Evolutionary conservation across 1,140 invertebrate species (phyloP), one percentile per base, ranked within the genome.

Genomic region (Aphidius ervi): DNA sequence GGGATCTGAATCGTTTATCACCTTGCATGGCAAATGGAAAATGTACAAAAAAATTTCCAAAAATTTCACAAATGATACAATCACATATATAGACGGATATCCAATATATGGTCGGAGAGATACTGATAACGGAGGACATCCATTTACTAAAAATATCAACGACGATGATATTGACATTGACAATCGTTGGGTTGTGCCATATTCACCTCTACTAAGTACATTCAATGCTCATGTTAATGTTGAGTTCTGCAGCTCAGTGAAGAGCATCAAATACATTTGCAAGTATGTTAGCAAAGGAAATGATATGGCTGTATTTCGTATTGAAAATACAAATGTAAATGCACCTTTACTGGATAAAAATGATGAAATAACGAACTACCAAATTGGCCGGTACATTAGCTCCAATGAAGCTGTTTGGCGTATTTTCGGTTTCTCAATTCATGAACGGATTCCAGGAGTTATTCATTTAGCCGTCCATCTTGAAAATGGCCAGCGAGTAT

Each of bases 161-260:
- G 2, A 48, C 8, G 16, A 6, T 2, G 16, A 6, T 4, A 48
- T 48, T 54, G 52, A 66, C 40, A 68, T 82, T 42, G 78, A 82
- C 66, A 84, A 83, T 64, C 55, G 71, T 46, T 84, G 78, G 78
- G 68, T 84, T 58, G 82, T 83, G 41, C 82, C 81, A 57, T 84
- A 84, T 74, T 81, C 74, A 62, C 77, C 80, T 16, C 59, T 82
- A 5, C 70, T 85, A 9, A 74, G 66, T 5, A 81, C 67, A 55
- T 85, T 74, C 63, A 73, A 83, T 58, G 67, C 66, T 4, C 67
- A 74, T 52, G 70, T 71, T 16, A 72, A 73, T 54, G 65, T 71
- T 5, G 70, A 72, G 56, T 64, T 46, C 39, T 74, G 72, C 43
- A 67, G 67, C 31, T 67, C 65, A 0, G 63, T 74, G 0, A 67